Percentiles rank a stretch among this genome's conserved stretches.
Evolutionary conservation across 2,797 vertebrate genomes (phyloP).

Genomic region (Chrysocyon brachyurus): DNA sequence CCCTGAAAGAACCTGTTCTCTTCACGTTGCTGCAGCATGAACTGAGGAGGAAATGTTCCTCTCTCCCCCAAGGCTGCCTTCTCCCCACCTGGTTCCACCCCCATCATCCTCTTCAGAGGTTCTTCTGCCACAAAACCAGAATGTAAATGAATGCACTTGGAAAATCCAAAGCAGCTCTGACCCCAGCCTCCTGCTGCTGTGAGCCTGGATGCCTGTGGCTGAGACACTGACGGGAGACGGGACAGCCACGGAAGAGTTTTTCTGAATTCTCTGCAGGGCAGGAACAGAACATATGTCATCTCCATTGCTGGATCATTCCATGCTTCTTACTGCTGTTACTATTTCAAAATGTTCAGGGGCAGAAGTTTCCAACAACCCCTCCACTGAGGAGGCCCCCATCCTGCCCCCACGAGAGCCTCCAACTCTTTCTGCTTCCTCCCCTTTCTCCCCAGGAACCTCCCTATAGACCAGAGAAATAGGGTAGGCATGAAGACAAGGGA

Average conservation of each 20-base stretch:
- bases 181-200: background rate
- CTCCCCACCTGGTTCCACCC: background rate
- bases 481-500: background rate
- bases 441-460: background rate
- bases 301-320: background rate
- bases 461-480: background rate
- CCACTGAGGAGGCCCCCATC: background rate
- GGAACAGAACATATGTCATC: conserved; percentile 17
- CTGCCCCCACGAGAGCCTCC: background rate
- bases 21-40: background rate
- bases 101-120: background rate
- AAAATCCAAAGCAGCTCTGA: background rate
- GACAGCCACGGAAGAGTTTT: background rate
- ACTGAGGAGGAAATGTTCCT: background rate
- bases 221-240: background rate
- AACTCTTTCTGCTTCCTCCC: background rate
- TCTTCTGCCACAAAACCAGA: background rate
- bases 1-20: background rate
- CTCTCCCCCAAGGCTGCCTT: background rate
- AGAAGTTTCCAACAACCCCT: background rate
- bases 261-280: conserved; percentile 10
- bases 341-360: conserved; percentile 34
- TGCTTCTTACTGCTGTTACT: background rate
- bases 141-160: background rate
- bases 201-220: background rate